A percentile compares a stretch with the other conserved stretches of the same genome.
These are phyloP conservation scores for Drosophila fulvimacula DNA, from an alignment of 2,888 invertebrate genomes.

Conservation along the genomic window DNA sequence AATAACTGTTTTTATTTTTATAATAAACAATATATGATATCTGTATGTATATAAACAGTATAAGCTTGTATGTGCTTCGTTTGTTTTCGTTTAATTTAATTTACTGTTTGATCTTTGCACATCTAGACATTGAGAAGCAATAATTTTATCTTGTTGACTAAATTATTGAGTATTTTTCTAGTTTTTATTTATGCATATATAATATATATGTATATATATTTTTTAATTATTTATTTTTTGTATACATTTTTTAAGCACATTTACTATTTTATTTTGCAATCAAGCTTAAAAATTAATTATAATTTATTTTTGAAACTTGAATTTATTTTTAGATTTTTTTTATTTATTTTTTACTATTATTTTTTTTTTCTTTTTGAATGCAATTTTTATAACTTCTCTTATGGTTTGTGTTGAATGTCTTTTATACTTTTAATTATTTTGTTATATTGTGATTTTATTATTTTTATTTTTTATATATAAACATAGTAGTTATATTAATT, in stretches of 20 bases:
- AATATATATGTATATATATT: background rate
- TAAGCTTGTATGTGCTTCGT: background rate
- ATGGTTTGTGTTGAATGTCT: no score
- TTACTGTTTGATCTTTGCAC: background rate
- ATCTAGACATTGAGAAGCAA: background rate
- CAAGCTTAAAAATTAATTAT: no score
- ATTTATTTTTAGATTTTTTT: no score
- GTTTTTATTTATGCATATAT: background rate
- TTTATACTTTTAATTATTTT: background rate
- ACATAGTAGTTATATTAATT: no score
- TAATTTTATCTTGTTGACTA: background rate
- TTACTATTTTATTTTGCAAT: no score
- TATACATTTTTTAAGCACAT: no score
- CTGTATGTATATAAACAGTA: background rate
- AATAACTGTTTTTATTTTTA: background rate
- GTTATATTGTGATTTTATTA: background rate
- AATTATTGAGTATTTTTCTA: background rate
- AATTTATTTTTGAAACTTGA: no score
- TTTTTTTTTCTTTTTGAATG: background rate
- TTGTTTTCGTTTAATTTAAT: conserved; percentile 1
- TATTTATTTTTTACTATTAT: no score
- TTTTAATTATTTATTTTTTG: background rate
- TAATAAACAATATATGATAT: background rate
- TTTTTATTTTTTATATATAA: background rate
- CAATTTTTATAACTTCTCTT: background rate